phyloP scores from a whole-genome alignment of 1,140 invertebrate genomes.

The Sesamia nonagrioides region DNA sequence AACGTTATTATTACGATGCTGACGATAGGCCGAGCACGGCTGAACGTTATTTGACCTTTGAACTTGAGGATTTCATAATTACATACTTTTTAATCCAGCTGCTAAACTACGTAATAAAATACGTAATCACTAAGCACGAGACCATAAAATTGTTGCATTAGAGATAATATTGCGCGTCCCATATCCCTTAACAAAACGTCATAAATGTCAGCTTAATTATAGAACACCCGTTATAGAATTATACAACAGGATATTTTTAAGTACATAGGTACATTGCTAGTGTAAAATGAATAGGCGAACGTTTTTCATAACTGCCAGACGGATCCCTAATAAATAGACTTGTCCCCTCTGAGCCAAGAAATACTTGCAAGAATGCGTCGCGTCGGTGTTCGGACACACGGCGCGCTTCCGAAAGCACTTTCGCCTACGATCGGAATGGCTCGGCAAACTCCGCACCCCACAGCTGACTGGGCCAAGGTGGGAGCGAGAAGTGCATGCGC shows the following conservation, averaged over 20 bases:
- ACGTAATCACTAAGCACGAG: background rate
- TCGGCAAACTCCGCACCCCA: constrained; percentile 74
- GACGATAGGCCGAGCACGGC: background rate
- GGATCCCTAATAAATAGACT: constrained; percentile 45
- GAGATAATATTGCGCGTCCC: background rate
- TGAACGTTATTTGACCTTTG: constrained; percentile 39
- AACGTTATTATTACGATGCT: constrained; percentile 28
- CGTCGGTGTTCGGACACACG: constrained; percentile 61
- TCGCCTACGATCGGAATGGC: constrained; percentile 72
- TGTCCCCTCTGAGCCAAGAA: constrained; percentile 65
- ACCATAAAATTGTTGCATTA: background rate
- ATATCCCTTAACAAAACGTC: background rate
- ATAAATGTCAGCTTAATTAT: background rate
- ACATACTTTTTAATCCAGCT: constrained; percentile 8
- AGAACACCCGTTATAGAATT: background rate
- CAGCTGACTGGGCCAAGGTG: constrained; percentile 79
- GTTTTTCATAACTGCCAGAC: constrained; percentile 25
- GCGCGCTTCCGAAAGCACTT: constrained; percentile 80
- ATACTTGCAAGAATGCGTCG: constrained; percentile 73
- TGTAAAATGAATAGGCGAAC: constrained; percentile 21
- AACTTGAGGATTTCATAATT: constrained; percentile 36
- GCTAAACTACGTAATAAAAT: background rate
- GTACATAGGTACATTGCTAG: background rate
- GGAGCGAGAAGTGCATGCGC: constrained; percentile 64
- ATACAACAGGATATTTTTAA: background rate